Conservation (phyloP, 2,113 vertebrate genomes). For the Hylia prasina region DNA sequence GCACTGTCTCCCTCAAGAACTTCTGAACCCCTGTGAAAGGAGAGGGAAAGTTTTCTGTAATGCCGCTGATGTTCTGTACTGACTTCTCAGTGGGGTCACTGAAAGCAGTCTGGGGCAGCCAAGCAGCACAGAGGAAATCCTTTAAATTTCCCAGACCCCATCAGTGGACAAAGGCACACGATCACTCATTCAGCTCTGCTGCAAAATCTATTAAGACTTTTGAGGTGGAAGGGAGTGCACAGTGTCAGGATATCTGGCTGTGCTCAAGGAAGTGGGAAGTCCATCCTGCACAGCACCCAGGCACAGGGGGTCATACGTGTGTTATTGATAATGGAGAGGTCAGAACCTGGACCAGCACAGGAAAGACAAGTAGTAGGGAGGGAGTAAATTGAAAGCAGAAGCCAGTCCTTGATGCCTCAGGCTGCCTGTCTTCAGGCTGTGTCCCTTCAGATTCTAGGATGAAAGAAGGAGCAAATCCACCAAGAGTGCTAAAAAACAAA, state of each 20-base stretch:
- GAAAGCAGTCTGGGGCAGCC: neutral
- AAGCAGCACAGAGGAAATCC: neutral
- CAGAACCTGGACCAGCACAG: neutral
- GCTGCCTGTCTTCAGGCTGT: neutral
- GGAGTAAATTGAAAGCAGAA: conserved; percentile 28
- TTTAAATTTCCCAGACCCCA: neutral
- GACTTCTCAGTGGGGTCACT: neutral
- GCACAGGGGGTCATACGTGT: neutral
- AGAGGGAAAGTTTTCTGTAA: neutral
- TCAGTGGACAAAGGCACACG: neutral
- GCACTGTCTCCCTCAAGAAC: conserved; percentile 88
- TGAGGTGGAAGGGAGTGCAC: neutral
- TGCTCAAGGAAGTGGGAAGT: neutral
- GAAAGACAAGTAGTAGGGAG: neutral
- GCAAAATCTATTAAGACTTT: neutral
- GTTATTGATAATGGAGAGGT: neutral
- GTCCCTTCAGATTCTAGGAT: neutral
- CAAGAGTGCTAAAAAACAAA: neutral
- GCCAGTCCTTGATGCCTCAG: neutral
- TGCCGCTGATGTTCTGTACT: neutral
- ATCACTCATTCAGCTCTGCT: neutral
- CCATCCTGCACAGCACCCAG: neutral
- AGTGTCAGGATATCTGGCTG: neutral
- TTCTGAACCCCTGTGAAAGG: conserved; percentile 81
- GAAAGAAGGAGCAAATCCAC: neutral